Percentiles rank a stretch among this genome's conserved stretches.
phyloP scores from a whole-genome alignment of 2,113 vertebrate genomes.

The Poecile atricapillus region DNA sequence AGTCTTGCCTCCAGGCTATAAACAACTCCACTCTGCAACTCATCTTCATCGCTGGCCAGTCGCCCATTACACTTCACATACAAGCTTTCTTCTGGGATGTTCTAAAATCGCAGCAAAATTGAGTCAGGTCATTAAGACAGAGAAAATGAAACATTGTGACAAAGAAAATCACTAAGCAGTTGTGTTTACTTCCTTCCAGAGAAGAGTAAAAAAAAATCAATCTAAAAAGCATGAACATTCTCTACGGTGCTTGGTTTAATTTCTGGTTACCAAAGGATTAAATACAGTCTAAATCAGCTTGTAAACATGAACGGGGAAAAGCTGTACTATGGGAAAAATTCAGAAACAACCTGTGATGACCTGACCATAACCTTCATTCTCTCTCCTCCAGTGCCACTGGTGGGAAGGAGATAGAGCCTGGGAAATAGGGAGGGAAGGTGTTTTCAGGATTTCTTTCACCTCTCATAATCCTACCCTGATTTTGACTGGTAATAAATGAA shows the following conservation, averaged over 20 bases:
- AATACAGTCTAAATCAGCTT: background rate
- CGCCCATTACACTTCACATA: slow-evolving; percentile 82
- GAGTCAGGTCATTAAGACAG: background rate
- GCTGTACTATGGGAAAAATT: rapidly evolving
- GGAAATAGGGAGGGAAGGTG: too few species aligned
- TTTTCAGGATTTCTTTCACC: background rate
- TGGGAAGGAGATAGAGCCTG: rapidly evolving
- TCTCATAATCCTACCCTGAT: background rate
- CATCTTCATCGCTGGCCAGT: slow-evolving; percentile 27
- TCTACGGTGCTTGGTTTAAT: rapidly evolving
- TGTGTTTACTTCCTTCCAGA: background rate
- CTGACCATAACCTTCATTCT: background rate
- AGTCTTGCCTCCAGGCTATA: slow-evolving; percentile 89
- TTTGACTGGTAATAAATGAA: background rate
- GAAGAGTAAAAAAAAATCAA: background rate
- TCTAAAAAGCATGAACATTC: background rate
- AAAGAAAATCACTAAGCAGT: background rate
- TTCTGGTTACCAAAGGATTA: background rate
- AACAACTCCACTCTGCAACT: slow-evolving; percentile 75
- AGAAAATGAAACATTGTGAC: background rate
- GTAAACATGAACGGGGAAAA: rapidly evolving
- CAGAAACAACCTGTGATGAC: background rate
- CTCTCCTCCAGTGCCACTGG: background rate
- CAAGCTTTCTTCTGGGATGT: slow-evolving; percentile 68
- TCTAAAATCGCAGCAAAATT: slow-evolving; percentile 60